A percentile compares a stretch with the other conserved stretches of the same genome.
These are phyloP conservation scores for Dasyprocta punctata DNA, from an alignment of 2,113 vertebrate species.

Conservation along the genomic window DNA sequence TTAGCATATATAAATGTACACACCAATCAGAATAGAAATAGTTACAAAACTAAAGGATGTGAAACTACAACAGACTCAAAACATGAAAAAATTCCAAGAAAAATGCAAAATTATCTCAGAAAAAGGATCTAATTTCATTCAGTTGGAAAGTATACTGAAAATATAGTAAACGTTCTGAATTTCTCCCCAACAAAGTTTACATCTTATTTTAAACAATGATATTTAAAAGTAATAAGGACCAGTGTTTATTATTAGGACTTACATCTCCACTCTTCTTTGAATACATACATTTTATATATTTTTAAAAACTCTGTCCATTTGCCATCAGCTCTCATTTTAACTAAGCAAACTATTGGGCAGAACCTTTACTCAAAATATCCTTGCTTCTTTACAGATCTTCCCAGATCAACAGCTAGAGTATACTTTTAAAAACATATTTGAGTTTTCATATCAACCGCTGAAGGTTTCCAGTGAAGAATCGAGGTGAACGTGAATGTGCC, in stretches of 20 bases:
- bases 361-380: neutral
- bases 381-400: neutral
- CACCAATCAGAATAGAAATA: neutral
- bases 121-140: neutral
- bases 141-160: neutral
- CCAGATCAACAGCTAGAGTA: neutral
- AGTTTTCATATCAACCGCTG: neutral
- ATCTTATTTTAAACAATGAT: neutral
- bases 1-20: neutral
- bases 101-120: constrained; percentile 3
- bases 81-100: neutral
- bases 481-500: neutral
- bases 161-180: neutral
- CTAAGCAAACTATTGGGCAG: neutral
- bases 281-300: neutral
- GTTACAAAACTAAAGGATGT: neutral
- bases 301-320: neutral
- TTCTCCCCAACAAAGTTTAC: neutral
- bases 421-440: neutral
- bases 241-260: neutral
- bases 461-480: neutral
- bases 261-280: neutral
- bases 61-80: neutral
- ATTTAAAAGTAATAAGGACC: neutral
- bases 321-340: neutral